These are phyloP conservation scores for Spongilla lacustris DNA, from an alignment of 37 sponge, comb jelly and placozoan species.

Conservation along the genomic window DNA sequence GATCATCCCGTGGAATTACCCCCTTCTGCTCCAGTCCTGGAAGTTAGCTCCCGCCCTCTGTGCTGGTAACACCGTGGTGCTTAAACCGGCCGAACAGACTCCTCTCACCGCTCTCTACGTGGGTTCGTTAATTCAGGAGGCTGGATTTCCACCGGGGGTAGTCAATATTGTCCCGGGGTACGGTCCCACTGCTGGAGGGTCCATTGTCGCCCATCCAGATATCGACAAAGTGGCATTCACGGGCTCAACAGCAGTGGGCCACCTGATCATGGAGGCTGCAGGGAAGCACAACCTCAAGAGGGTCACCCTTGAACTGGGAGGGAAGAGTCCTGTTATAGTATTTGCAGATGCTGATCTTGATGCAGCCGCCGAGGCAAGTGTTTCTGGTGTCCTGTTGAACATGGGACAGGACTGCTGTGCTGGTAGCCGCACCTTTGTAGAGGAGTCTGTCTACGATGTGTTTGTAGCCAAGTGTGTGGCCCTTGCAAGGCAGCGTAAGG, in stretches of 20 bases:
- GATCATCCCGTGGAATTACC: slow-evolving; percentile 96
- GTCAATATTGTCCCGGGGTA: slow-evolving; percentile 87
- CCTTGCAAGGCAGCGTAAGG: slow-evolving; percentile 58
- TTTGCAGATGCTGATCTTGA: slow-evolving; percentile 89
- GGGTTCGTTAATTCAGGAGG: slow-evolving; percentile 78
- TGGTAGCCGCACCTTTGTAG: slow-evolving; percentile 81
- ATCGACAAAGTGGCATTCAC: slow-evolving; percentile 92
- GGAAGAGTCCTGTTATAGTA: slow-evolving; percentile 93
- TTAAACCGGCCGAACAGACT: slow-evolving; percentile 92
- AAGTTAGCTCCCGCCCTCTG: slow-evolving; percentile 87
- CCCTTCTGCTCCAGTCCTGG: slow-evolving; percentile 85
- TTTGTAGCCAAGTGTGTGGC: slow-evolving; percentile 82
- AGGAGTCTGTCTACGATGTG: slow-evolving; percentile 90
- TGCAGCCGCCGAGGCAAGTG: slow-evolving; percentile 73
- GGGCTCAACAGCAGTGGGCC: slow-evolving; percentile 93
- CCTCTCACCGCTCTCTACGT: slow-evolving; percentile 89
- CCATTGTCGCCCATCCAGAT: slow-evolving; percentile 78
- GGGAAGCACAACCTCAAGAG: slow-evolving; percentile 85
- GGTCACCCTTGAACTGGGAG: slow-evolving; percentile 92
- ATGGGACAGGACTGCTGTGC: slow-evolving; percentile 92
- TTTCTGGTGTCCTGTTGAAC: slow-evolving; percentile 87
- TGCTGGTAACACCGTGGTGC: slow-evolving; percentile 77
- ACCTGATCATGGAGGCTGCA: slow-evolving; percentile 83
- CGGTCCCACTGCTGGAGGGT: slow-evolving; percentile 91
- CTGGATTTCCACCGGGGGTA: slow-evolving; percentile 93